Conservation (phyloP, 2,113 vertebrate genomes). For the Ophiodon elongatus region DNA sequence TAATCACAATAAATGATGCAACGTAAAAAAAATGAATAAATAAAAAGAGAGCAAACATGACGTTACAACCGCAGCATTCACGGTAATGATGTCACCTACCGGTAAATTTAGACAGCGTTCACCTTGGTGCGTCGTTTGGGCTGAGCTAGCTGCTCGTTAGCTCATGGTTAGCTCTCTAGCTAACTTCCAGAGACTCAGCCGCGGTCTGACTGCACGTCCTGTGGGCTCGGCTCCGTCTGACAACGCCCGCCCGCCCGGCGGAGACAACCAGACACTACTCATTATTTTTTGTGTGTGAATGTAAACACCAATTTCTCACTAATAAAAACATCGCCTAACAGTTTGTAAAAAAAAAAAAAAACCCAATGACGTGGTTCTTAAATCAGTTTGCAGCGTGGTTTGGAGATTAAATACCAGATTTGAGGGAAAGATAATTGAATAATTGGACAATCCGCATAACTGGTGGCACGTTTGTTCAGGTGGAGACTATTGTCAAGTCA, state of each 20-base stretch:
- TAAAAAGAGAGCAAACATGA: background rate
- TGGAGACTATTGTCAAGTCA: background rate
- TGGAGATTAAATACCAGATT: background rate
- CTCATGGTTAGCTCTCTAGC: slow-evolving; percentile 78
- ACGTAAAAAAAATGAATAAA: background rate
- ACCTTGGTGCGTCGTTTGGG: background rate
- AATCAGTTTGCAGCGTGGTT: background rate
- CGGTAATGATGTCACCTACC: slow-evolving; percentile 31
- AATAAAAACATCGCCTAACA: background rate
- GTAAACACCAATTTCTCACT: background rate
- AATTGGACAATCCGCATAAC: slow-evolving; percentile 55
- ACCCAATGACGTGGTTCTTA: rapidly evolving
- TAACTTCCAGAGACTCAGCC: slow-evolving; percentile 67
- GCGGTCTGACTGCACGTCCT: slow-evolving; percentile 59
- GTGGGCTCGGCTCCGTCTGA: slow-evolving; percentile 69
- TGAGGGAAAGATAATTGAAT: slow-evolving; percentile 30
- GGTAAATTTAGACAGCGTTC: background rate
- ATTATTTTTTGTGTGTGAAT: background rate
- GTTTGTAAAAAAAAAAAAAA: too few species aligned
- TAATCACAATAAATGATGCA: slow-evolving; percentile 61
- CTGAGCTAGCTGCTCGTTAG: slow-evolving; percentile 70
- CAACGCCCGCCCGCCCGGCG: slow-evolving; percentile 77
- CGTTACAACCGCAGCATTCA: rapidly evolving
- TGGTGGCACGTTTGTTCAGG: slow-evolving; percentile 24
- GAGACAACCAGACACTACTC: background rate